A percentile compares a stretch with the other conserved stretches of the same genome.
These are phyloP conservation scores for Microctonus aethiopoides DNA, from an alignment of 2,888 invertebrate species.

Conservation along the genomic window DNA sequence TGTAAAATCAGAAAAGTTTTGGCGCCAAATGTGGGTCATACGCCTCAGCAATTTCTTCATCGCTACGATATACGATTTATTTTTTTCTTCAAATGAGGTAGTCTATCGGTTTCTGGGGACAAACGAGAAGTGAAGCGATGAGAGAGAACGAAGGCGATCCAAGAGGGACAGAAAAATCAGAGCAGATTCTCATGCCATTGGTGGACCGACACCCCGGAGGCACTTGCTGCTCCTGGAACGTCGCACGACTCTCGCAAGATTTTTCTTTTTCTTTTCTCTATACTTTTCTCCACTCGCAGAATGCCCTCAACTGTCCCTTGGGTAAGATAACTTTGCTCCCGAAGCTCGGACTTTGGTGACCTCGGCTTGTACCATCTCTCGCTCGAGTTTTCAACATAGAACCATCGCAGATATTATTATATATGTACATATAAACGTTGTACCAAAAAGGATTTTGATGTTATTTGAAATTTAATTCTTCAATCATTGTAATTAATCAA, in stretches of 20 bases:
- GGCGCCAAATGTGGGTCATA: background rate
- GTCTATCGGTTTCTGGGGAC: constrained; percentile 24
- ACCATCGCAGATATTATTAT: background rate
- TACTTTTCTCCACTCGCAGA: constrained; percentile 1
- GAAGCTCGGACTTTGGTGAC: constrained; percentile 17
- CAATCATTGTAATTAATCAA: background rate
- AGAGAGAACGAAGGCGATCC: constrained; percentile 4
- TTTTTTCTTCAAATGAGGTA: background rate
- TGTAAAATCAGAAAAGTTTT: background rate
- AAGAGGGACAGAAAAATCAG: constrained; percentile 29
- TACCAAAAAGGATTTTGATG: too few species aligned
- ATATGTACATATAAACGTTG: background rate
- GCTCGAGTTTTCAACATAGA: background rate
- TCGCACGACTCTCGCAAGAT: background rate
- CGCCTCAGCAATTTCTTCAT: constrained; percentile 1
- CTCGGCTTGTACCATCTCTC: constrained; percentile 5
- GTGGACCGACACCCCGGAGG: constrained; percentile 30
- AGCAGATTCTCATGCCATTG: constrained; percentile 30
- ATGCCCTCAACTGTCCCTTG: constrained; percentile 38
- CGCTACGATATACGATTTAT: background rate
- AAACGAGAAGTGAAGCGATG: constrained; percentile 5
- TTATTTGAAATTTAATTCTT: too few species aligned
- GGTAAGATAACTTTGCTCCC: constrained; percentile 42
- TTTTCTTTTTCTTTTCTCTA: background rate
- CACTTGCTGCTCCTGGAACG: constrained; percentile 23